These are phyloP conservation scores for Pocillopora verrucosa DNA, from an alignment of 64 coral and sea anemone genomes.

Conservation along the genomic window DNA sequence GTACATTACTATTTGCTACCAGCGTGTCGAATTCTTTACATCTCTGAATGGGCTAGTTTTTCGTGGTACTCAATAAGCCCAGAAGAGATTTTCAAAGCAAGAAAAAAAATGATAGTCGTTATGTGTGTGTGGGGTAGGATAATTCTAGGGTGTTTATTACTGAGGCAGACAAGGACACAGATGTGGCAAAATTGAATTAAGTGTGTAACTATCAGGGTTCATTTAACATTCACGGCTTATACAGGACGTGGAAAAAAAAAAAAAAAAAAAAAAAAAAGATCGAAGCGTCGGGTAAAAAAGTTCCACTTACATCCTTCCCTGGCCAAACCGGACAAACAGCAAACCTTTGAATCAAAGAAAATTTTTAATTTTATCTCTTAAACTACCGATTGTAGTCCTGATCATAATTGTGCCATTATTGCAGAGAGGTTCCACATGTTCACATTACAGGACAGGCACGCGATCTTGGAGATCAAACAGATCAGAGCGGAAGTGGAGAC, in stretches of 20 bases:
- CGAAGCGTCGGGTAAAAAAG: neutral
- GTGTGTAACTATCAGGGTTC: too few species aligned
- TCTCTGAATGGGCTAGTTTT: neutral
- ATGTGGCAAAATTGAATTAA: too few species aligned
- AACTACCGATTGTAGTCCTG: neutral
- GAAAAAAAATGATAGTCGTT: too few species aligned
- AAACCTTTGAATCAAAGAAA: neutral
- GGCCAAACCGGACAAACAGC: conserved; percentile 31
- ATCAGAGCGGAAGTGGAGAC: conserved; percentile 31
- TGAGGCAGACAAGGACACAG: too few species aligned
- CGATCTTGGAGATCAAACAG: conserved; percentile 19
- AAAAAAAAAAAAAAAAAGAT: neutral
- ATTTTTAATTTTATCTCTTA: neutral
- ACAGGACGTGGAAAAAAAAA: neutral
- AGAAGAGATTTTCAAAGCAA: too few species aligned
- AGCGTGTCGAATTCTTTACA: neutral
- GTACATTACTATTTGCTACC: neutral
- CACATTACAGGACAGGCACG: conserved; percentile 17
- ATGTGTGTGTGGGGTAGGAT: too few species aligned
- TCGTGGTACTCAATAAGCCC: neutral
- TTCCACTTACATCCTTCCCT: neutral
- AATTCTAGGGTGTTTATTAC: too few species aligned
- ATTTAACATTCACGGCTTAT: too few species aligned
- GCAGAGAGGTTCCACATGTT: conserved; percentile 25
- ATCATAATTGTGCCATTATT: conserved; percentile 28